phyloP scores from a whole-genome alignment of 1,140 invertebrate genomes.

The Drosophila equinoxialis region DNA sequence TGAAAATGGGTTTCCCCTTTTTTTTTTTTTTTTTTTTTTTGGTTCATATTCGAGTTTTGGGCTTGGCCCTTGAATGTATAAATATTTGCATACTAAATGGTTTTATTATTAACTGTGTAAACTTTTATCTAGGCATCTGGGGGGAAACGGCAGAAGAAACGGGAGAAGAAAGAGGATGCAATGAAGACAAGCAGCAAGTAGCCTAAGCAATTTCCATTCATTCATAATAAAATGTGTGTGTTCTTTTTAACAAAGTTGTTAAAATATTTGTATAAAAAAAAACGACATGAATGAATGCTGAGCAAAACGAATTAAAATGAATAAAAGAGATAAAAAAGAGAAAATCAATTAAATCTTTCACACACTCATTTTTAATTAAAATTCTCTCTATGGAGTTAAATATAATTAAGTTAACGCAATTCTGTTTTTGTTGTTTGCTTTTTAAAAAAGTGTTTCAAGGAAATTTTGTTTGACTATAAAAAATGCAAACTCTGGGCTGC shows the following conservation, averaged over 20 bases:
- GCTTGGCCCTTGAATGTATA: conserved; percentile 33
- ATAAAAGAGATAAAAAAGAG: not conserved
- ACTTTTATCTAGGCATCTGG: conserved; percentile 47
- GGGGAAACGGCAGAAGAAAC: no score
- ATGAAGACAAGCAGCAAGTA: conserved; percentile 9
- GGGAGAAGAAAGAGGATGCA: not conserved
- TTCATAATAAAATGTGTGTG: conserved; percentile 12
- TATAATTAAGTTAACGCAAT: conserved; percentile 71
- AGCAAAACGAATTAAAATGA: not conserved
- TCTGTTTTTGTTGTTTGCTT: conserved; percentile 25
- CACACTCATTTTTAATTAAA: conserved; percentile 71
- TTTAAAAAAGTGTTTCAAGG: not conserved
- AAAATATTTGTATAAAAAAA: conserved; percentile 61
- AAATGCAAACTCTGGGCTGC: not conserved
- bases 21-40: not conserved
- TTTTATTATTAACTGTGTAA: conserved; percentile 79
- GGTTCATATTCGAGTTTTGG: not conserved
- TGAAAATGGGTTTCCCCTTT: conserved; percentile 29
- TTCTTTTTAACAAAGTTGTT: conserved; percentile 66
- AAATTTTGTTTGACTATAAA: not conserved
- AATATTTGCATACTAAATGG: conserved; percentile 81
- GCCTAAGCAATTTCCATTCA: conserved; percentile 8
- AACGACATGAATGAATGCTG: not conserved
- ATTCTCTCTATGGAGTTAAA: conserved; percentile 52
- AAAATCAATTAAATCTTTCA: conserved; percentile 71